A percentile compares a stretch with the other conserved stretches of the same genome.
Conservation (phyloP, 2,888 invertebrate genomes). For the Ornithoptera alexandrae region DNA sequence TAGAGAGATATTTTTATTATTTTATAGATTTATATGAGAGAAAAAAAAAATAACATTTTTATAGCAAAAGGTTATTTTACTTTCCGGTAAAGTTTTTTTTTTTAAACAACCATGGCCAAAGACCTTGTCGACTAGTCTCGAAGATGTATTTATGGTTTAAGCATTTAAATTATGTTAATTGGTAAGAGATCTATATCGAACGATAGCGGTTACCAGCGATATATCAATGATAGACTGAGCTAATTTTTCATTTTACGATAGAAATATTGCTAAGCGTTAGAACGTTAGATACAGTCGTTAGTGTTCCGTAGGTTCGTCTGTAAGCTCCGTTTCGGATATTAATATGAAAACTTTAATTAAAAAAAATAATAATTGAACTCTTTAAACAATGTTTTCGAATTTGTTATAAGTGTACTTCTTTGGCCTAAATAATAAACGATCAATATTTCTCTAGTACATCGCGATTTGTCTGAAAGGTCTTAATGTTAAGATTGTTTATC, state of each 20-base stretch:
- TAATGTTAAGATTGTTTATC: background rate
- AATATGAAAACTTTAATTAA: background rate
- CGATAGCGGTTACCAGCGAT: constrained; percentile 61
- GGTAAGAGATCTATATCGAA: constrained; percentile 42
- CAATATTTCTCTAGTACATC: background rate
- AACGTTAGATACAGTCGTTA: constrained; percentile 34
- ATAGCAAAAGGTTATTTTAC: constrained; percentile 3
- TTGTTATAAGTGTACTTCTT: background rate
- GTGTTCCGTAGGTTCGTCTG: constrained; percentile 28
- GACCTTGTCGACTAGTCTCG: constrained; percentile 70
- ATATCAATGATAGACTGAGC: constrained; percentile 58
- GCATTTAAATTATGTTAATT: constrained; percentile 55
- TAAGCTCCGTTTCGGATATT: constrained; percentile 6
- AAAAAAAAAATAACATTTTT: constrained; percentile 7
- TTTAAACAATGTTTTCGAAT: background rate
- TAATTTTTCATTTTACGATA: constrained; percentile 40
- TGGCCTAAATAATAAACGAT: constrained; percentile 25
- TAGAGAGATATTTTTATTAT: constrained; percentile 25
- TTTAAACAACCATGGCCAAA: constrained; percentile 65
- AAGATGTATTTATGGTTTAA: constrained; percentile 58
- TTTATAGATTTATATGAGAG: constrained; percentile 20
- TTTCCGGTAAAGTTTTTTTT: constrained; percentile 21
- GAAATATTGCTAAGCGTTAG: constrained; percentile 43
- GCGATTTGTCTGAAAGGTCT: constrained; percentile 21
- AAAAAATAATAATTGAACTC: background rate